Percentiles rank a stretch among this genome's conserved stretches.
These are phyloP conservation scores for Xanthorhoe spadicearia DNA, from an alignment of 2,888 invertebrate genomes.

Conservation along the genomic window DNA sequence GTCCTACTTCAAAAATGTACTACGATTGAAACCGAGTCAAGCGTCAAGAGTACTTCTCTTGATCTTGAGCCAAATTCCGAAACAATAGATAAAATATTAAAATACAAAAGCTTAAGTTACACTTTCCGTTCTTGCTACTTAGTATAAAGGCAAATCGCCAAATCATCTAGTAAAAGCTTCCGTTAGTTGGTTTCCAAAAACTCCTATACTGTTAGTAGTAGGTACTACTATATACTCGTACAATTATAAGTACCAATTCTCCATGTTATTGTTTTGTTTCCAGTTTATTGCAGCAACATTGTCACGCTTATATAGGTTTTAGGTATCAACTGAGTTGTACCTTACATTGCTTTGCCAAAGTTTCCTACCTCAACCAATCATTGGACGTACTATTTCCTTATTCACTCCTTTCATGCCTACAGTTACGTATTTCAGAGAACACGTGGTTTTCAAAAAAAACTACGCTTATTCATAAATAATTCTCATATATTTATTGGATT, in stretches of 20 bases:
- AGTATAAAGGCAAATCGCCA: slow-evolving; percentile 19
- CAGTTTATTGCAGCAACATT: background rate
- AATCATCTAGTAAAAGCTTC: slow-evolving; percentile 24
- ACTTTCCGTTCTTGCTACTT: slow-evolving; percentile 6
- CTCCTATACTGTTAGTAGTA: background rate
- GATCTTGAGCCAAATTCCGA: slow-evolving; percentile 5
- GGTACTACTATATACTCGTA: background rate
- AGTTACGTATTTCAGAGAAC: slow-evolving; percentile 1
- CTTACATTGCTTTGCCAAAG: slow-evolving; percentile 9
- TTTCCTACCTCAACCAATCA: slow-evolving; percentile 8
- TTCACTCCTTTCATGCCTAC: background rate
- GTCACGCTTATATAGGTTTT: background rate
- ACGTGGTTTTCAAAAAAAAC: slow-evolving; percentile 1
- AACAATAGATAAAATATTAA: slow-evolving; percentile 16
- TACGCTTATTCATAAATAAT: background rate
- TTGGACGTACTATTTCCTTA: background rate
- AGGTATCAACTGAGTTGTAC: background rate
- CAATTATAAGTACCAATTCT: background rate
- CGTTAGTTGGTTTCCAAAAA: slow-evolving; percentile 4
- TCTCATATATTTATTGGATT: background rate
- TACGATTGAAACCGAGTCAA: background rate
- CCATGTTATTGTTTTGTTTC: background rate
- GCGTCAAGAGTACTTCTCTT: background rate
- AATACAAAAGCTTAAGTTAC: slow-evolving; percentile 8
- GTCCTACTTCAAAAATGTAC: too few relatives aligned